A percentile compares a stretch with the other conserved stretches of the same genome.
Conservation (phyloP, 1,140 invertebrate species). For the Paraescarpia echinospica region DNA sequence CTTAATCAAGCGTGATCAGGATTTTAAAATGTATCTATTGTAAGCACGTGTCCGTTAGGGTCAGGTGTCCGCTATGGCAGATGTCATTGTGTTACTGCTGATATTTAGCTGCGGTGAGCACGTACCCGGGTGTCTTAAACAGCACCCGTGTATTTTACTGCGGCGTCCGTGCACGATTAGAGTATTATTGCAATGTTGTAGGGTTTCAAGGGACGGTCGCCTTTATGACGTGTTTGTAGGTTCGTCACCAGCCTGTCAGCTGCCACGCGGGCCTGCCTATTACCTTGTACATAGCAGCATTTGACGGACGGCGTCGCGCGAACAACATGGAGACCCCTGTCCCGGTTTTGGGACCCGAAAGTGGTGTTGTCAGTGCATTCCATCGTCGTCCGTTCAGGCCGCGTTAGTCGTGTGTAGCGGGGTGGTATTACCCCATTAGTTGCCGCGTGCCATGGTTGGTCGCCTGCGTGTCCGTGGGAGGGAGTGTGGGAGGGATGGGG, state of each 20-base stretch:
- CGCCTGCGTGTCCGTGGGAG: neutral
- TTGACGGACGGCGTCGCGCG: neutral
- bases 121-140: neutral
- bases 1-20: neutral
- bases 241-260: neutral
- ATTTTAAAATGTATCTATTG: neutral
- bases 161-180: neutral
- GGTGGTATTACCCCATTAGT: neutral
- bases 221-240: neutral
- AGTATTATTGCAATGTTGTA: neutral
- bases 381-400: neutral
- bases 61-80: neutral
- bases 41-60: neutral
- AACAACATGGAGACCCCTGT: neutral
- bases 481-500: too few species aligned
- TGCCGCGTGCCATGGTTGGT: too few species aligned
- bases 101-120: neutral
- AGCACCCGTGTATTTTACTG: neutral
- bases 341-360: neutral
- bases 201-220: neutral
- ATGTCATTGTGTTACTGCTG: neutral
- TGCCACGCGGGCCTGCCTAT: neutral
- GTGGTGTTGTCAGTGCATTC: constrained; percentile 3
- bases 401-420: neutral
- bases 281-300: neutral